A percentile compares a stretch with the other conserved stretches of the same genome.
Evolutionary conservation across 2,888 invertebrate species (phyloP).

Genomic region (Lepas anatifera): DNA sequence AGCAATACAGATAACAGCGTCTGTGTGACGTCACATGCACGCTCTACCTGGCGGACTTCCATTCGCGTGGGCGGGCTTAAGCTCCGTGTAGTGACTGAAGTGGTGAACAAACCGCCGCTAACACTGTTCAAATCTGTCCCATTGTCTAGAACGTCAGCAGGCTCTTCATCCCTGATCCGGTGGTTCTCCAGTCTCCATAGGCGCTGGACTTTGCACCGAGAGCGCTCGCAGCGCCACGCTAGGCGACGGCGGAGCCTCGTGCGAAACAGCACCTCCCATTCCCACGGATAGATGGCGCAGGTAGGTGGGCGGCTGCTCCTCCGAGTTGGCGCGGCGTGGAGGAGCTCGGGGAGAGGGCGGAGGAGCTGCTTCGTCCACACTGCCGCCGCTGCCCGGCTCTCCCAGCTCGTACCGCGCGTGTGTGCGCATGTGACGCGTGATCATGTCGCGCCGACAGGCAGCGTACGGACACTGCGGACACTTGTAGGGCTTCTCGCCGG

Average conservation of each 20-base stretch:
- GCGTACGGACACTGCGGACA: slow-evolving; percentile 97
- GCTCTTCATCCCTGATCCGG: background rate
- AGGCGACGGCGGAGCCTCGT: slow-evolving; percentile 27
- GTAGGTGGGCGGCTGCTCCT: slow-evolving; percentile 21
- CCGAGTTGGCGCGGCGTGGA: slow-evolving; percentile 7
- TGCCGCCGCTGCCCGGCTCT: slow-evolving; percentile 14
- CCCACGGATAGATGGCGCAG: slow-evolving; percentile 21
- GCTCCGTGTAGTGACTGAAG: no score
- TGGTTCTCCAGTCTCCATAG: slow-evolving; percentile 14
- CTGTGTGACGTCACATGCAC: no score
- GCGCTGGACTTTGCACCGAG: slow-evolving; percentile 28
- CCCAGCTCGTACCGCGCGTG: slow-evolving; percentile 57
- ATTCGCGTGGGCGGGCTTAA: no score
- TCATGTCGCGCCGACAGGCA: slow-evolving; percentile 98
- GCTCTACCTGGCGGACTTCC: no score
- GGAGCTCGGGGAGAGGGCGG: slow-evolving; percentile 4
- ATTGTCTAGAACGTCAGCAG: no score
- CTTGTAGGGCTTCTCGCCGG: slow-evolving; percentile 96
- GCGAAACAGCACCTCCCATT: background rate
- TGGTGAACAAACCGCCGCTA: no score
- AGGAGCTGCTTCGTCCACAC: slow-evolving; percentile 15
- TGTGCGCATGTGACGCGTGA: slow-evolving; percentile 94
- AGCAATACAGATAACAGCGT: no score
- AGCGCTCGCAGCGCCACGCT: slow-evolving; percentile 27
- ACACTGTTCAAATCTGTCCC: no score